Evolutionary conservation across 1,140 invertebrate genomes (phyloP).

Genomic region (Magallana angulata): DNA sequence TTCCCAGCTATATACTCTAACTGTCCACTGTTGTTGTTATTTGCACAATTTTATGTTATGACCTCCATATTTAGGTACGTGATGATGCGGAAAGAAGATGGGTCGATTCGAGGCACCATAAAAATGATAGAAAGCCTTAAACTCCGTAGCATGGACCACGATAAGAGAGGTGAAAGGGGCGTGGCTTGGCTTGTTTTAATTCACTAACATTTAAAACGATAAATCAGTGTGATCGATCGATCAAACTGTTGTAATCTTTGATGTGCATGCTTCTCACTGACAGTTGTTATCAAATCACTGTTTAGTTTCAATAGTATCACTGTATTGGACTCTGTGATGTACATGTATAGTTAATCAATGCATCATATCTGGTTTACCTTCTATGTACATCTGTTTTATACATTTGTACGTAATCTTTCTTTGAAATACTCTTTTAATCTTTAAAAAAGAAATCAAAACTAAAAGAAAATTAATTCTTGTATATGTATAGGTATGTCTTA

Average conservation of each 20-base stretch:
- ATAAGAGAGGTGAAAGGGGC: slow-evolving; percentile 72
- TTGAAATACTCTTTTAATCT: too few species aligned
- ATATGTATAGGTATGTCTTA: too few species aligned
- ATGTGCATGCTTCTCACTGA: neutral
- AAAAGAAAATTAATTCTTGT: too few species aligned
- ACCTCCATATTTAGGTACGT: slow-evolving; percentile 85
- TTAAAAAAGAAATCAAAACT: too few species aligned
- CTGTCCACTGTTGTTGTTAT: neutral
- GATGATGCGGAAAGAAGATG: slow-evolving; percentile 88
- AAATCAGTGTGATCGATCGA: neutral
- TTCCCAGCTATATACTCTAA: neutral
- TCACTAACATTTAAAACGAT: neutral
- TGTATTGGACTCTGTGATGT: too few species aligned
- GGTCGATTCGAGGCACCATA: slow-evolving; percentile 86
- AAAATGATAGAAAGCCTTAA: slow-evolving; percentile 86
- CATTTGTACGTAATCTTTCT: too few species aligned
- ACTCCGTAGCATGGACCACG: slow-evolving; percentile 69
- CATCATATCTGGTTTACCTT: too few species aligned
- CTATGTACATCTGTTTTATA: too few species aligned
- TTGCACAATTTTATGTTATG: slow-evolving; percentile 51
- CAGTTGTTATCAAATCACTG: neutral
- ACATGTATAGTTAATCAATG: too few species aligned
- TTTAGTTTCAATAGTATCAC: too few species aligned
- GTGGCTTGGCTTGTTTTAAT: slow-evolving; percentile 38
- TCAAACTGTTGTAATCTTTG: neutral